phyloP scores from a whole-genome alignment of 2,797 vertebrate species.

The Leucoraja ocellata region DNA sequence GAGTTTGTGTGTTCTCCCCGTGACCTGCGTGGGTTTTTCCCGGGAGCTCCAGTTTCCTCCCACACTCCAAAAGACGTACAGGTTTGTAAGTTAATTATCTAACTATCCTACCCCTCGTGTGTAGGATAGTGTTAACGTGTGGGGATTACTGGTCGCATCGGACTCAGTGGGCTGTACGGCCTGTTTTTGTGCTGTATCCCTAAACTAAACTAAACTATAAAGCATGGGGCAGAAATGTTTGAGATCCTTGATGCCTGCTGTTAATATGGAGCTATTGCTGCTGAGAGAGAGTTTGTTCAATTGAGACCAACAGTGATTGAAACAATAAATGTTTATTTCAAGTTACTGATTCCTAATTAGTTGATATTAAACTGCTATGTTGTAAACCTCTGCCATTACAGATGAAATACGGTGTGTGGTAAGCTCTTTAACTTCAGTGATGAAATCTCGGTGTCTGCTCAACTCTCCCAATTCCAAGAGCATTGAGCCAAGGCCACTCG shows the following conservation, averaged over 20 bases:
- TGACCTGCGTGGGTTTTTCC: no score
- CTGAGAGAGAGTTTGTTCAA: background rate
- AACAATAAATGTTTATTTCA: background rate
- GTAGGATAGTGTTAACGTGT: no score
- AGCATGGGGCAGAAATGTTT: background rate
- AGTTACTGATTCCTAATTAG: background rate
- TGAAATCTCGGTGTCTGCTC: slow-evolving; percentile 66
- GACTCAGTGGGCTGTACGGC: no score
- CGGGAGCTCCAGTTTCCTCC: no score
- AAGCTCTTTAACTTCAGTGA: slow-evolving; percentile 61
- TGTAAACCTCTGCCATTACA: slow-evolving; percentile 44
- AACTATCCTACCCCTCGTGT: no score
- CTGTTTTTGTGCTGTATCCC: no score
- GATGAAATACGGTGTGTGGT: slow-evolving; percentile 65
- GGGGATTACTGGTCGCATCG: no score
- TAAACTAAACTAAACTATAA: no score
- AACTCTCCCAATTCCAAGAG: slow-evolving; percentile 42
- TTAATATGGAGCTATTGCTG: background rate
- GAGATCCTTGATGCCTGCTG: background rate
- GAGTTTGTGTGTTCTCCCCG: no score
- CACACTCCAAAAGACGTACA: no score
- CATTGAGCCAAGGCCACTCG: slow-evolving; percentile 38
- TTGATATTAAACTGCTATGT: background rate
- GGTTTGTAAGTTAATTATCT: no score
- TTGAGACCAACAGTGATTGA: background rate